A percentile compares a stretch with the other conserved stretches of the same genome.
phyloP scores from a whole-genome alignment of 1,140 invertebrate genomes.

The Anadara kagoshimensis region DNA sequence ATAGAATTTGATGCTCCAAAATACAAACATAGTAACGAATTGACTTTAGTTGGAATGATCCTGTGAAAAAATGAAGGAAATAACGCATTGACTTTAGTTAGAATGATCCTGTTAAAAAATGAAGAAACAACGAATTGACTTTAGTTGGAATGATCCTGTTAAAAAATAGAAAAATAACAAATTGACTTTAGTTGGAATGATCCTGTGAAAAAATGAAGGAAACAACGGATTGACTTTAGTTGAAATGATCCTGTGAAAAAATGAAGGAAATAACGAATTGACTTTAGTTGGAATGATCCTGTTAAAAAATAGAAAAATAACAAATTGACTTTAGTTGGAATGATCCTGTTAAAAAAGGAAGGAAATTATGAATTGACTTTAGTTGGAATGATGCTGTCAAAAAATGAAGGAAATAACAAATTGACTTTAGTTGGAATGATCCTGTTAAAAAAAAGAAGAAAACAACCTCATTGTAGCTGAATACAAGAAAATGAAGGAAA shows the following conservation, averaged over 20 bases:
- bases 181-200: slow-evolving; percentile 35
- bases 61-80: slow-evolving; percentile 25
- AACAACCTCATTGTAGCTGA: too few species aligned
- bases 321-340: too few species aligned
- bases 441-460: slow-evolving; percentile 25
- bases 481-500: too few species aligned
- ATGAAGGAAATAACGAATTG: too few species aligned
- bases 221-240: too few species aligned
- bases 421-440: slow-evolving; percentile 36
- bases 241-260: not conserved
- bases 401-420: slow-evolving; percentile 19
- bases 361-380: too few species aligned
- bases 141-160: slow-evolving; percentile 32
- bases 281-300: too few species aligned
- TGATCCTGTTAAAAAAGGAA: too few species aligned
- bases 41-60: slow-evolving; percentile 33
- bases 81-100: too few species aligned
- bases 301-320: too few species aligned
- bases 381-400: too few species aligned
- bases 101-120: too few species aligned
- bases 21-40: slow-evolving; percentile 17
- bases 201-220: slow-evolving; percentile 25
- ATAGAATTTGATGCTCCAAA: slow-evolving; percentile 41
- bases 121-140: slow-evolving; percentile 28
- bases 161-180: slow-evolving; percentile 25